Evolutionary conservation across 2,888 invertebrate species (phyloP).

Genomic region (Microplitis deprimator): DNA sequence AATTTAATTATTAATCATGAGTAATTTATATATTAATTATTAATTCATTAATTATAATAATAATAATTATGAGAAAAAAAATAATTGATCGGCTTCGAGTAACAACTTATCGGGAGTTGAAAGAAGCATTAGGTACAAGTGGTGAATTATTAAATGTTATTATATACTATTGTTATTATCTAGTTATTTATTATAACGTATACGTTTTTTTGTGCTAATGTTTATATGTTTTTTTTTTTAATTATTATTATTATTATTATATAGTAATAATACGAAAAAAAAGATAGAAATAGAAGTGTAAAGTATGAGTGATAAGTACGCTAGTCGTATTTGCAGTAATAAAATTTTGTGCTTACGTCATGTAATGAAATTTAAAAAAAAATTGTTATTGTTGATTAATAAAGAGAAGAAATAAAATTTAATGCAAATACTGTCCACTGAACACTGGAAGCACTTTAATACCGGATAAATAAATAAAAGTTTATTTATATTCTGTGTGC

Average conservation of each 20-base stretch:
- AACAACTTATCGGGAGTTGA: not conserved
- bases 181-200: slow-evolving; percentile 1
- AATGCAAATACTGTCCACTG: slow-evolving; percentile 30
- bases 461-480: slow-evolving; percentile 5
- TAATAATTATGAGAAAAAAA: not conserved
- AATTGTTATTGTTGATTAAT: not conserved
- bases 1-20: no score
- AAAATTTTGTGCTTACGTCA: not conserved
- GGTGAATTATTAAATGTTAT: not conserved
- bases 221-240: not conserved
- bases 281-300: not conserved
- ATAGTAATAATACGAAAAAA: not conserved
- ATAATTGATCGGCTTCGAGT: not conserved
- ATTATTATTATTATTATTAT: not conserved
- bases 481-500: slow-evolving; percentile 9
- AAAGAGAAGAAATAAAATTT: slow-evolving; percentile 9
- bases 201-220: slow-evolving; percentile 1
- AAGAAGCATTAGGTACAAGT: slow-evolving; percentile 11
- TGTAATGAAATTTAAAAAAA: not conserved
- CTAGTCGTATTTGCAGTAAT: not conserved
- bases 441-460: slow-evolving; percentile 34
- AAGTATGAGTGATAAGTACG: not conserved
- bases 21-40: not conserved
- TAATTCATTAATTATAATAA: not conserved
- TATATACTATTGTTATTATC: not conserved